phyloP scores from a whole-genome alignment of 2,797 vertebrate species.

The Urosaurus nigricauda region DNA sequence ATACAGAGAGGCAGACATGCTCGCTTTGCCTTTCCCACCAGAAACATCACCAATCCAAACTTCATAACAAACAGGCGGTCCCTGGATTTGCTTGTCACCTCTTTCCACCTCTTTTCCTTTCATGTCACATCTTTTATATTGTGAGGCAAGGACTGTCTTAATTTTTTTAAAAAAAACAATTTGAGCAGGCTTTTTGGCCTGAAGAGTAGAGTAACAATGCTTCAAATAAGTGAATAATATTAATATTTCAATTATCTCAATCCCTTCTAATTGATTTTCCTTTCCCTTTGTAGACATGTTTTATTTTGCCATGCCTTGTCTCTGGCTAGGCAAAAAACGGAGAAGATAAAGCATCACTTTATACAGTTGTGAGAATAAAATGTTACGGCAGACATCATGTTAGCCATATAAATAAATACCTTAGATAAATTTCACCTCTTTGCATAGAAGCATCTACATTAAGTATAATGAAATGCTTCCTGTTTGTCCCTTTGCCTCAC shows the following conservation, averaged over 20 bases:
- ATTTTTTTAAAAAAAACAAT: background rate
- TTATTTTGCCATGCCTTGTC: background rate
- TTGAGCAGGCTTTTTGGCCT: background rate
- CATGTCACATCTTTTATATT: no score
- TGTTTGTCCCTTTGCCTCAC: background rate
- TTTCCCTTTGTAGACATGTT: background rate
- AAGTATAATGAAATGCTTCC: background rate
- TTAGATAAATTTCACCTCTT: slow-evolving; percentile 25
- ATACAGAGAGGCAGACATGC: background rate
- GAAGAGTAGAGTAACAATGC: background rate
- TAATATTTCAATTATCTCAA: background rate
- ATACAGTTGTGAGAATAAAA: slow-evolving; percentile 31
- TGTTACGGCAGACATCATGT: slow-evolving; percentile 5
- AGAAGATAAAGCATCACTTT: slow-evolving; percentile 19
- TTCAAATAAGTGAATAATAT: background rate
- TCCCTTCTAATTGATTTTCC: background rate
- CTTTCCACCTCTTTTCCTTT: background rate
- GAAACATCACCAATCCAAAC: background rate
- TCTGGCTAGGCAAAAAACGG: slow-evolving; percentile 19
- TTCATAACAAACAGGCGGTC: no score
- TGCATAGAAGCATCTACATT: background rate
- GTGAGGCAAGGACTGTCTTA: background rate
- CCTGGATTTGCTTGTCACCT: background rate
- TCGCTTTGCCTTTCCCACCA: background rate
- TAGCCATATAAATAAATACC: slow-evolving; percentile 34